Evolutionary conservation across 2,113 vertebrate genomes (phyloP).

Genomic region (Phycodurus eques): DNA sequence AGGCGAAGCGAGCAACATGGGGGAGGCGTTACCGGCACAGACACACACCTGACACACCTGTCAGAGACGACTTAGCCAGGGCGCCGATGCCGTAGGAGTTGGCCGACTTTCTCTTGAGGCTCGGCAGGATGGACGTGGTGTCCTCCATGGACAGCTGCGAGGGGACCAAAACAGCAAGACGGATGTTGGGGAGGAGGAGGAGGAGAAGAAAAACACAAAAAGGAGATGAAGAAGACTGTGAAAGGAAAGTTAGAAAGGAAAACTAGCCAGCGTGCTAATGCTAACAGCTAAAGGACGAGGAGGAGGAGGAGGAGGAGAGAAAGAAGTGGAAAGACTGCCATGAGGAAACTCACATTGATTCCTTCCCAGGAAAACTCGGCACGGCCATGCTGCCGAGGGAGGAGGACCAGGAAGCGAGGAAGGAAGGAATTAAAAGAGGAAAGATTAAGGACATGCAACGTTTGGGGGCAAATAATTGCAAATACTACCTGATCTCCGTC

Average conservation of each 20-base stretch:
- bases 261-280: not conserved
- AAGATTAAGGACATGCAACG: slow-evolving; percentile 1
- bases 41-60: slow-evolving; percentile 91
- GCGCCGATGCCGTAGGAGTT: slow-evolving; percentile 95
- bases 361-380: slow-evolving; percentile 96
- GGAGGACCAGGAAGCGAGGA: slow-evolving; percentile 33
- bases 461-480: not conserved
- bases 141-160: slow-evolving; percentile 95
- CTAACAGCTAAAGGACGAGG: not conserved
- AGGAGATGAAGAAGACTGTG: not conserved
- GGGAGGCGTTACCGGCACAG: slow-evolving; percentile 76
- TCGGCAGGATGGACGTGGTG: slow-evolving; percentile 96
- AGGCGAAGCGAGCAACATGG: slow-evolving; percentile 64
- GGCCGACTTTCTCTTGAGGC: slow-evolving; percentile 88
- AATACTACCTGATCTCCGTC: slow-evolving; percentile 76
- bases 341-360: slow-evolving; percentile 88
- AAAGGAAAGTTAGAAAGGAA: not conserved
- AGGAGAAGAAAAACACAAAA: slow-evolving; percentile 6
- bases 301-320: slow-evolving; percentile 7
- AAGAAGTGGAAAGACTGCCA: slow-evolving; percentile 9
- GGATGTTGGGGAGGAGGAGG: not conserved
- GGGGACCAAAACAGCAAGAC: slow-evolving; percentile 30
- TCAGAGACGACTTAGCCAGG: slow-evolving; percentile 97
- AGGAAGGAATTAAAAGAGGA: not conserved
- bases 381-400: slow-evolving; percentile 81